Conservation (phyloP, 2,113 vertebrate genomes). For the Prunella himalayana region DNA sequence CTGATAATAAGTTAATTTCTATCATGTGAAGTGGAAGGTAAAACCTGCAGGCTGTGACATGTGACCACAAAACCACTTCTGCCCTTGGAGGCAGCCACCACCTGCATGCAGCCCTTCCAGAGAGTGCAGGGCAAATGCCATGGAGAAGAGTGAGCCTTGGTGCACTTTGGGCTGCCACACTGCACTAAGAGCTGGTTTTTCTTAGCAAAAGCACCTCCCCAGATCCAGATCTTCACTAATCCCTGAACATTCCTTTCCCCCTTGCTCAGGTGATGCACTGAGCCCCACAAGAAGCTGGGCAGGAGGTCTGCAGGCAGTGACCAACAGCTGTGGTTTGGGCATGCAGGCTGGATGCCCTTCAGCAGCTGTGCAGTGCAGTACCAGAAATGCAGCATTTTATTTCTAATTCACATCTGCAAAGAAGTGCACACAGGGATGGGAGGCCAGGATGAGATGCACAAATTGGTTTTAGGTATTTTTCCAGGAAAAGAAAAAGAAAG, state of each 20-base stretch:
- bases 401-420: background rate
- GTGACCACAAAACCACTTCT: background rate
- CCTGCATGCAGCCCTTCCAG: background rate
- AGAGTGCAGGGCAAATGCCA: rapidly evolving
- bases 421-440: background rate
- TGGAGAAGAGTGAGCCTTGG: rapidly evolving
- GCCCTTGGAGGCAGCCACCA: background rate
- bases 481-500: background rate
- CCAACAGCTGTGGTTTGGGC: background rate
- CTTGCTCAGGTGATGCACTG: rapidly evolving
- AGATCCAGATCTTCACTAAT: background rate
- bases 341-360: background rate
- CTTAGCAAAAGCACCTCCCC: background rate
- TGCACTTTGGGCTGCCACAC: rapidly evolving
- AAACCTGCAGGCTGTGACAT: background rate
- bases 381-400: background rate
- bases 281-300: background rate
- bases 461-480: background rate
- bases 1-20: background rate
- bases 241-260: background rate
- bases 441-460: background rate
- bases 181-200: background rate
- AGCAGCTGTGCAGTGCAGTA: background rate
- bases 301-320: background rate
- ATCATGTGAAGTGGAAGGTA: background rate